phyloP scores from a whole-genome alignment of 2,888 invertebrate species.

The Cephus sareptanus region DNA sequence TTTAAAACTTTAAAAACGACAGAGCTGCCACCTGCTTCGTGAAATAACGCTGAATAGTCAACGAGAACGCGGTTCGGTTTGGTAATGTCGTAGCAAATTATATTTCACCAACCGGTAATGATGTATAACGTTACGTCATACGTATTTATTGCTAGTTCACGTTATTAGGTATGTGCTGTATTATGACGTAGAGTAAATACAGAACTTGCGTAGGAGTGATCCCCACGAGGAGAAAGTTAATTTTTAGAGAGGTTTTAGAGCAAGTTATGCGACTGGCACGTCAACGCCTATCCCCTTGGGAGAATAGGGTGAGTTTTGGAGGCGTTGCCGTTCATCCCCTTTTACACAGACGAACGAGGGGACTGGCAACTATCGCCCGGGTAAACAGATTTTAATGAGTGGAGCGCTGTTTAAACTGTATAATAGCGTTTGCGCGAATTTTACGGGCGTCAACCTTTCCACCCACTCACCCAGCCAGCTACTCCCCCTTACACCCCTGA shows the following conservation, averaged over 20 bases:
- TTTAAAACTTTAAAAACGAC: conserved; percentile 19
- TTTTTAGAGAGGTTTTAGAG: conserved; percentile 19
- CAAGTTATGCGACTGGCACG: conserved; percentile 39
- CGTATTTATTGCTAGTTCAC: not conserved
- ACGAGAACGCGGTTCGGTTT: conserved; percentile 43
- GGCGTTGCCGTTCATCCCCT: conserved; percentile 25
- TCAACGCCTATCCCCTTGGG: conserved; percentile 34
- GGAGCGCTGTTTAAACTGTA: conserved; percentile 45
- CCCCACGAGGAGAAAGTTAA: conserved; percentile 14
- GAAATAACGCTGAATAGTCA: conserved; percentile 44
- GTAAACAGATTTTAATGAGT: conserved; percentile 71
- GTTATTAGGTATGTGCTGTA: not conserved
- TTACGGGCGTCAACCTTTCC: conserved; percentile 47
- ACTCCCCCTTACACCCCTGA: conserved; percentile 12
- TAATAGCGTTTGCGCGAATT: conserved; percentile 43
- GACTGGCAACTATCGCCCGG: conserved; percentile 58
- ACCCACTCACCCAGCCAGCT: conserved; percentile 34
- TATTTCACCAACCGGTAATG: conserved; percentile 14
- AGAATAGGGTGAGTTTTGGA: conserved; percentile 26
- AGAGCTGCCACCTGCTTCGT: conserved; percentile 26
- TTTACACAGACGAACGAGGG: conserved; percentile 31
- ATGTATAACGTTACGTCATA: not conserved
- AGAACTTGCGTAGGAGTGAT: not conserved
- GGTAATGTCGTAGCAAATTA: conserved; percentile 45
- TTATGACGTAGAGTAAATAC: not conserved